phyloP scores from a whole-genome alignment of 2,888 invertebrate genomes.

The Orchesella flavescens region DNA sequence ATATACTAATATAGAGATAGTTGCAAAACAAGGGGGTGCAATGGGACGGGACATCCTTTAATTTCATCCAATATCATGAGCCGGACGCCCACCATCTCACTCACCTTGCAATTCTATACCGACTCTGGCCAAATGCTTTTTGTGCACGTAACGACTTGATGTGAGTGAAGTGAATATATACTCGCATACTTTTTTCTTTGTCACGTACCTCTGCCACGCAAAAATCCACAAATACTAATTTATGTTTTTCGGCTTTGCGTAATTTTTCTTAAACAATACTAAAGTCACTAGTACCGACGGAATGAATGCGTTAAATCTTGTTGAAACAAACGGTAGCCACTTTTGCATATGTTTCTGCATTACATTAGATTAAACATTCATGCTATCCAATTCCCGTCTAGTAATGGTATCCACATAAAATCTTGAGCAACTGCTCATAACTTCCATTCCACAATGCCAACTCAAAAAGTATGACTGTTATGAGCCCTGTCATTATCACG shows the following conservation, averaged over 20 bases:
- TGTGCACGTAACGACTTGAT: no score
- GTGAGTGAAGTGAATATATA: neutral
- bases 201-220: conserved; percentile 4
- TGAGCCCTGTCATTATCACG: conserved; percentile 54
- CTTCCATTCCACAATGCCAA: neutral
- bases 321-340: conserved; percentile 13
- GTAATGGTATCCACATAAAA: neutral
- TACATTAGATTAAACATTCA: neutral
- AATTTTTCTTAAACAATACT: conserved; percentile 23
- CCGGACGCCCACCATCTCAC: conserved; percentile 50
- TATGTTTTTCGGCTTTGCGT: conserved; percentile 1
- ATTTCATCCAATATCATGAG: conserved; percentile 57
- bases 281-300: neutral
- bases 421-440: neutral
- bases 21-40: conserved; percentile 55
- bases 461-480: conserved; percentile 35
- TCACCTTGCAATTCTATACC: neutral
- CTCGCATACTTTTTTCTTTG: conserved; percentile 1
- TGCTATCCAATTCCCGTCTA: neutral
- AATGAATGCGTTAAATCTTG: conserved; percentile 8
- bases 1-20: neutral
- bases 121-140: neutral
- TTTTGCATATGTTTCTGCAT: neutral
- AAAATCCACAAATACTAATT: conserved; percentile 15
- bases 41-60: conserved; percentile 59